phyloP scores from a whole-genome alignment of 2,797 vertebrate genomes.

The Ammospiza maritima region DNA sequence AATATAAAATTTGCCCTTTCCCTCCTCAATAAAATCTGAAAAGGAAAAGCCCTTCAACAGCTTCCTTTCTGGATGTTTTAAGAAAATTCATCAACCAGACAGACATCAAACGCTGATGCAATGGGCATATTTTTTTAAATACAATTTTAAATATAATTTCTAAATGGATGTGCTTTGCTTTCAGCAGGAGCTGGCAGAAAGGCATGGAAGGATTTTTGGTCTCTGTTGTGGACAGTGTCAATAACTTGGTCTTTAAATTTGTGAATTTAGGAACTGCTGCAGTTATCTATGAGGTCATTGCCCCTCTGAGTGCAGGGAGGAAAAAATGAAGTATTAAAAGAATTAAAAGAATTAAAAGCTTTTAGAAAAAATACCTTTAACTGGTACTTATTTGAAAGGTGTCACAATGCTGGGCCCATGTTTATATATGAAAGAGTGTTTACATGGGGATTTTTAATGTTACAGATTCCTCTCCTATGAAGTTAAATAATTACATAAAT shows the following conservation, averaged over 20 bases:
- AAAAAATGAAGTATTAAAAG: neutral
- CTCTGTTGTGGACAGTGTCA: neutral
- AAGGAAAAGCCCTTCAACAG: neutral
- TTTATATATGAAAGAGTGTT: neutral
- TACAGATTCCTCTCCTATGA: neutral
- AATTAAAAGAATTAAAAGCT: neutral
- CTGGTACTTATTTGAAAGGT: neutral
- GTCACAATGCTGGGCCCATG: neutral
- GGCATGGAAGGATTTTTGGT: neutral
- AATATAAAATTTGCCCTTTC: slow-evolving; percentile 35
- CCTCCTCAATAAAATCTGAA: neutral
- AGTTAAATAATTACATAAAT: neutral
- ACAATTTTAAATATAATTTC: neutral
- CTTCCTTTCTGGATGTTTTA: neutral
- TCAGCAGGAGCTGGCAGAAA: neutral
- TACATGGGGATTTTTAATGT: neutral
- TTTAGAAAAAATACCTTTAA: neutral
- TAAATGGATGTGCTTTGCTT: neutral
- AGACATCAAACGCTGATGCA: neutral
- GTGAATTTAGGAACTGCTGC: neutral
- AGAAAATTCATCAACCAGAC: neutral
- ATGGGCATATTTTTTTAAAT: neutral
- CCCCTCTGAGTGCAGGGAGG: neutral
- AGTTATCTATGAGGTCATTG: neutral
- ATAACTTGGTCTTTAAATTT: neutral